These are phyloP conservation scores for Dynastes grantii DNA, from an alignment of 2,888 invertebrate species.

Conservation along the genomic window DNA sequence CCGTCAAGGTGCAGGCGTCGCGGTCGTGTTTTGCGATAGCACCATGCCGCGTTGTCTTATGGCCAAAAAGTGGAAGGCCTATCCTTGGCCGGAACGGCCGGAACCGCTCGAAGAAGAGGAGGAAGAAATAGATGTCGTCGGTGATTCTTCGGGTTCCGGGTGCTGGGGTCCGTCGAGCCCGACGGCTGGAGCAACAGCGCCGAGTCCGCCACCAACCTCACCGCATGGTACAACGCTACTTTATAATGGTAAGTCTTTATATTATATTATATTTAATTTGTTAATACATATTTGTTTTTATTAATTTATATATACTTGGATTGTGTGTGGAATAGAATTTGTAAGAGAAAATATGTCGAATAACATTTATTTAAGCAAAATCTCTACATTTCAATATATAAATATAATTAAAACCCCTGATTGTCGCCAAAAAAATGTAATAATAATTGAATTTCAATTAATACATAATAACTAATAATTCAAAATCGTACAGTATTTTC, in stretches of 20 bases:
- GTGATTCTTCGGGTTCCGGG: constrained; percentile 72
- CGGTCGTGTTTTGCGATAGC: constrained; percentile 75
- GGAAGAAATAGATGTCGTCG: constrained; percentile 92
- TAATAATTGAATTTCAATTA: too few relatives aligned
- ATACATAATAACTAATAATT: too few relatives aligned
- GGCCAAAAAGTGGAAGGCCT: constrained; percentile 96
- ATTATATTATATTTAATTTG: constrained; percentile 51
- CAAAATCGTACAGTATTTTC: too few relatives aligned
- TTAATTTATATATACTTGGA: too few relatives aligned
- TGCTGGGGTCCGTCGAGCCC: constrained; percentile 85
- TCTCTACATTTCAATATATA: too few relatives aligned
- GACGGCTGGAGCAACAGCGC: constrained; percentile 83
- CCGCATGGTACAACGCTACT: constrained; percentile 82
- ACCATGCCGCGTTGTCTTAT: constrained; percentile 95
- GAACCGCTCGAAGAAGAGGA: constrained; percentile 71
- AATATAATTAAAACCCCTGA: too few relatives aligned
- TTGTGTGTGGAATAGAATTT: too few relatives aligned
- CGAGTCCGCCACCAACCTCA: constrained; percentile 80
- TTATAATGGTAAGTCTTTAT: constrained; percentile 79
- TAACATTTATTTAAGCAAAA: too few relatives aligned
- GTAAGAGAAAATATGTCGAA: too few relatives aligned
- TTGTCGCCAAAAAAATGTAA: too few relatives aligned
- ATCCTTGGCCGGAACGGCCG: constrained; percentile 82
- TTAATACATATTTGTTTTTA: neutral
- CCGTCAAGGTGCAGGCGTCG: constrained; percentile 66